Conservation (phyloP, 2,888 invertebrate species). For the Anoplius nigerrimus region DNA sequence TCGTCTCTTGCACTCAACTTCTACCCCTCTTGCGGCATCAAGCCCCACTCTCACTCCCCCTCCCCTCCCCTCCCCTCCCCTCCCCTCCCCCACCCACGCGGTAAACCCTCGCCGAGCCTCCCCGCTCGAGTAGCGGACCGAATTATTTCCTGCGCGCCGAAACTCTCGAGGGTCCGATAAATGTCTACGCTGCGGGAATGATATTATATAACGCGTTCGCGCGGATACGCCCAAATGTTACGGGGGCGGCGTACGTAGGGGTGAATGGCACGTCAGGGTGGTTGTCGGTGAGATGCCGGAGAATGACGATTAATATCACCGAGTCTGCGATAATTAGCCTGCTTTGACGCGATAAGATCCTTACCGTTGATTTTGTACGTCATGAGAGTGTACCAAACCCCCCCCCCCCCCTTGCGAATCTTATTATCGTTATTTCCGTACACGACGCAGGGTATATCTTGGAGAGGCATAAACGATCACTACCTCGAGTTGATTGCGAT, state of each 20-base stretch:
- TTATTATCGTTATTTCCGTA: no score
- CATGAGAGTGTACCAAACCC: no score
- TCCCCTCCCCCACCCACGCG: conserved; percentile 3
- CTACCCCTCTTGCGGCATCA: neutral
- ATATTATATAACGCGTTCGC: conserved; percentile 23
- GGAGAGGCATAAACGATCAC: no score
- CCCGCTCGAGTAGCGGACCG: conserved; percentile 22
- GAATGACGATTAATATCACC: conserved; percentile 31
- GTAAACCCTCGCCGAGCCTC: conserved; percentile 14
- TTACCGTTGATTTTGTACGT: no score
- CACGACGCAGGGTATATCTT: no score
- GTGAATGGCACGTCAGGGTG: no score
- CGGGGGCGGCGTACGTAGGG: neutral
- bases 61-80: neutral
- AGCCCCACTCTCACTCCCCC: neutral
- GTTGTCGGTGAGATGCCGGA: no score
- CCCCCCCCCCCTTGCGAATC: no score
- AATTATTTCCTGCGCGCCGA: conserved; percentile 45
- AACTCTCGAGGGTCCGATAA: conserved; percentile 41
- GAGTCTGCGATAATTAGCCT: conserved; percentile 44
- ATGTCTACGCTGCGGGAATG: conserved; percentile 23
- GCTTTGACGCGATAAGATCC: conserved; percentile 3
- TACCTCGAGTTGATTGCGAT: no score
- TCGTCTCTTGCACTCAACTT: conserved; percentile 13
- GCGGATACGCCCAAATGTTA: conserved; percentile 6